Base-by-base conservation (phyloP, 2,888 invertebrate species). In the Oscheius sp. region DNA sequence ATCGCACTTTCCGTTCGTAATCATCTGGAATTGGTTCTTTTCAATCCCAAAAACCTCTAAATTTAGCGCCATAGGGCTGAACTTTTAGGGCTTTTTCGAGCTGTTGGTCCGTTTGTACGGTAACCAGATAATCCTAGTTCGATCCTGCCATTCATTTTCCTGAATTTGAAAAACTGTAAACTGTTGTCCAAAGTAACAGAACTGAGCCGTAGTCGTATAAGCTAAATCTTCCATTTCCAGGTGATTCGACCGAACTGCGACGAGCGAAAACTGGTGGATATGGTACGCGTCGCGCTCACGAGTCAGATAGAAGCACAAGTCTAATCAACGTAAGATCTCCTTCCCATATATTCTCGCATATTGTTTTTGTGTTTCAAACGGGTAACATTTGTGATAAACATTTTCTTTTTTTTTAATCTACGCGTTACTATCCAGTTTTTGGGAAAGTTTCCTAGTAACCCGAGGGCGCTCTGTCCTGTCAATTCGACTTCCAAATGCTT, bases 171-270 rank as follows among this genome's bases (percentile, higher is more conserved):
- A 21, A 21, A 0, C 21, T 21, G 21, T 21, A 21, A 21, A 21
- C 21, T 21, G n/a, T n/a, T 21, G 21, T 21, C 0, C 21, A 21
- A 21, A 21, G 21, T 21, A 21, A 21, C 21, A 21, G 0, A 21
- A 21, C 21, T 21, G 21, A 21, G 21, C 21, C 21, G 21, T 21
- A 21, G 21, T 21, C 21, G 0, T 21, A 21, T 21, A 21, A 21
- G 21, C 21, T 21, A 21, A 21, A 21, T 21, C 21, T 21, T 21
- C 21, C 21, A 29, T 35, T 35, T 68, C 13, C 53, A 68, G 68
- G n/a, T 68, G 33, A 68, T 68, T n/a, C 33, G 55, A 33, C 68
- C 68, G 13, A 33, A 53, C 29, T 55, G 68, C 53, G 68, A 68
- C 2, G 68, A 68, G 42, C 33, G 42, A 37, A 13, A 5, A 9